A percentile compares a stretch with the other conserved stretches of the same genome.
Conservation (phyloP, 2,113 vertebrate genomes). For the Colius striatus region DNA sequence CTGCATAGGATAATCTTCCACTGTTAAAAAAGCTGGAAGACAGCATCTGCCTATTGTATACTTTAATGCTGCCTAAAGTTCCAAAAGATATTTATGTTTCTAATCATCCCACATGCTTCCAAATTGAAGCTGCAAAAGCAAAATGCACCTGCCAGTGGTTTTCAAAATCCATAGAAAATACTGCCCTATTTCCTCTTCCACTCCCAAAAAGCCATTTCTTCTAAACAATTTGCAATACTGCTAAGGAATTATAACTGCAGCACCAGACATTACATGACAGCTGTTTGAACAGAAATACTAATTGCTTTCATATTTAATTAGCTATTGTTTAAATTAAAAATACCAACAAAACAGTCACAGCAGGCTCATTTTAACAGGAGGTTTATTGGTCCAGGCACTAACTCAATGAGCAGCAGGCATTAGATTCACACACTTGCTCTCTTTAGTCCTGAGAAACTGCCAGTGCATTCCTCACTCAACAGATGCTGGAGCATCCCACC, state of each 20-base stretch:
- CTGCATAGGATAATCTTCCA: not conserved
- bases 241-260: constrained; percentile 50
- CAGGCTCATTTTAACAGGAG: constrained; percentile 60
- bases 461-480: not conserved
- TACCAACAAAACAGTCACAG: constrained; percentile 67
- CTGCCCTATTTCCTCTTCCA: not conserved
- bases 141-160: not conserved
- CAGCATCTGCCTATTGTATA: not conserved
- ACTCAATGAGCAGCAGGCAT: constrained; percentile 35
- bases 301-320: constrained; percentile 76
- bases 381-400: constrained; percentile 50
- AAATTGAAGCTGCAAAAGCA: not conserved
- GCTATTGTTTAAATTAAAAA: constrained; percentile 74
- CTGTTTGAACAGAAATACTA: constrained; percentile 71
- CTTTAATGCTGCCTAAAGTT: not conserved
- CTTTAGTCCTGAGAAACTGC: constrained; percentile 43
- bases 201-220: constrained; percentile 22
- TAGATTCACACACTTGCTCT: not conserved
- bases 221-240: constrained; percentile 38
- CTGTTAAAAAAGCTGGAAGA: not conserved
- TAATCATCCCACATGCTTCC: not conserved
- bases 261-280: constrained; percentile 64
- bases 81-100: not conserved
- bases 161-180: not conserved
- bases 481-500: constrained; percentile 32